Conservation (phyloP, 2,888 invertebrate species). For the Eueremaeus valkanovi region DNA sequence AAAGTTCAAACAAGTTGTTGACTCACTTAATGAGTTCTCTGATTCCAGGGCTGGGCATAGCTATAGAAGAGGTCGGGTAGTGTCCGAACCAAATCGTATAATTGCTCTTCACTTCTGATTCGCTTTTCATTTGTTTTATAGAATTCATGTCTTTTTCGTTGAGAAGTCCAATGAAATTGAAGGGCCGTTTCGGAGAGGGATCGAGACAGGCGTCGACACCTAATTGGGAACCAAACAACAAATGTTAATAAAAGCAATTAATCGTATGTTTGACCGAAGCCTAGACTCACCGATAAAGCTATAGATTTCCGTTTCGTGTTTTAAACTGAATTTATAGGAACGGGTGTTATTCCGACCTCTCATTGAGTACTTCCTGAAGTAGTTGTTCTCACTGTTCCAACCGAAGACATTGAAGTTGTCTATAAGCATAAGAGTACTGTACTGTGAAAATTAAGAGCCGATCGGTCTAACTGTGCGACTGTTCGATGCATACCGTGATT, state of each 20-base stretch:
- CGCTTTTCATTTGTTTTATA: conserved; percentile 53
- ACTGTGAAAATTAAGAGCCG: too few species aligned
- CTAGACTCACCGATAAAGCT: too few species aligned
- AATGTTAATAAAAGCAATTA: too few species aligned
- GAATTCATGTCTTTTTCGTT: conserved; percentile 50
- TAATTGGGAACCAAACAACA: too few species aligned
- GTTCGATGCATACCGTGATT: conserved; percentile 68
- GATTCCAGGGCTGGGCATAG: conserved; percentile 58
- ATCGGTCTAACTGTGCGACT: too few species aligned
- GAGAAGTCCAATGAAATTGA: conserved; percentile 75
- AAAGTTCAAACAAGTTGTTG: conserved; percentile 1
- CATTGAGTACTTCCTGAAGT: conserved; percentile 67
- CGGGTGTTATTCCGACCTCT: conserved; percentile 62
- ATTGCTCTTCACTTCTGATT: conserved; percentile 53
- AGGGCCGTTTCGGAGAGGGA: conserved; percentile 79
- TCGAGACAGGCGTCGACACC: conserved; percentile 79
- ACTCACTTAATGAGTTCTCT: conserved; percentile 49
- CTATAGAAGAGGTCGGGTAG: conserved; percentile 82
- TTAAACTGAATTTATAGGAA: conserved; percentile 67
- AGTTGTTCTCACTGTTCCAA: conserved; percentile 65
- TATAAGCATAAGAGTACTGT: too few species aligned
- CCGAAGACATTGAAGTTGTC: conserved; percentile 77
- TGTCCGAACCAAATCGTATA: conserved; percentile 79
- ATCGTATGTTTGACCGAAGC: too few species aligned
- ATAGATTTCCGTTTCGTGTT: conserved; percentile 61